Evolutionary conservation across 2,888 invertebrate species (phyloP).

Genomic region (Noctua comes): DNA sequence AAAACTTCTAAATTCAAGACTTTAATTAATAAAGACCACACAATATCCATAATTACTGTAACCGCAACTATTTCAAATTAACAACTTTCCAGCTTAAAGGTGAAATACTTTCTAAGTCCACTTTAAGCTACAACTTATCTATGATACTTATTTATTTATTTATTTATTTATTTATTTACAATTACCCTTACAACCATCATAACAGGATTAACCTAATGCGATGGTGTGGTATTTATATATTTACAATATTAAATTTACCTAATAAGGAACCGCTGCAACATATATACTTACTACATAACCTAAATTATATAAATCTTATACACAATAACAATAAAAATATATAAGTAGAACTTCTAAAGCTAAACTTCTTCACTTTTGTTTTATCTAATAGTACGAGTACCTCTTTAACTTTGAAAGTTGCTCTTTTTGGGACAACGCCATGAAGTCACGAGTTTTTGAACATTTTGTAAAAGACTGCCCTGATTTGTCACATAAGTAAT

Average conservation of each 20-base stretch:
- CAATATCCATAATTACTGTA: background rate
- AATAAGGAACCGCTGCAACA: too few species aligned
- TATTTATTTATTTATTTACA: too few species aligned
- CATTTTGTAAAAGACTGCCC: background rate
- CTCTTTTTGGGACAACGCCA: background rate
- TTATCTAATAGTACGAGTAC: background rate
- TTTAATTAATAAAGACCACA: background rate
- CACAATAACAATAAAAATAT: too few species aligned
- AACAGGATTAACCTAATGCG: too few species aligned
- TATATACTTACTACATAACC: too few species aligned
- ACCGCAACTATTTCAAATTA: slow-evolving; percentile 1
- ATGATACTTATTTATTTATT: too few species aligned
- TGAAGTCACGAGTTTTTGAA: background rate
- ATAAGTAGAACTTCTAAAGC: background rate
- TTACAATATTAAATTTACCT: too few species aligned
- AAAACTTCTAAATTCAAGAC: background rate
- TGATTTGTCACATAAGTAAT: background rate
- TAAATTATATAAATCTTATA: too few species aligned
- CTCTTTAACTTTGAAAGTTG: slow-evolving; percentile 9
- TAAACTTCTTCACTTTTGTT: slow-evolving; percentile 7
- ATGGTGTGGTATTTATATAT: too few species aligned
- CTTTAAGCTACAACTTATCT: background rate
- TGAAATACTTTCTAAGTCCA: background rate
- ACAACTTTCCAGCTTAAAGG: background rate
- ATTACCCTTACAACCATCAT: too few species aligned